Percentiles rank a stretch among this genome's conserved stretches.
phyloP scores from a whole-genome alignment of 2,113 vertebrate genomes.

The Zosterops pallidus region DNA sequence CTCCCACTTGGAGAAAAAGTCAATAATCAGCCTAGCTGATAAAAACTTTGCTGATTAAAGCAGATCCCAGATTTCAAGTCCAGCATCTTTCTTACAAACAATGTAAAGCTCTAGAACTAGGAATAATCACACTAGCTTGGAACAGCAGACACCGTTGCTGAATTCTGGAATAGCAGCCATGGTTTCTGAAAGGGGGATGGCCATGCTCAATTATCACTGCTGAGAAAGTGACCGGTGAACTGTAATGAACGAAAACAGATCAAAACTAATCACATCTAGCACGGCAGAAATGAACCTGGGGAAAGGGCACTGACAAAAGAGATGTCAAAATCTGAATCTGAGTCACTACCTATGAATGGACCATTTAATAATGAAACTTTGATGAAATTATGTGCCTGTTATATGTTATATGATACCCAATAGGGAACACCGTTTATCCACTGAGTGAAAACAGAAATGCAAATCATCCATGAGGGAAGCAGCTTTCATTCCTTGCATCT shows the following conservation, averaged over 20 bases:
- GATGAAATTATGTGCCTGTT: neutral
- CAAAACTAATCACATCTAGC: neutral
- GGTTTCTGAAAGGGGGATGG: neutral
- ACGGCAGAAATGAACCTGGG: neutral
- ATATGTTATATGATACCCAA: neutral
- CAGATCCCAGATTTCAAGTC: neutral
- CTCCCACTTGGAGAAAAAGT: neutral
- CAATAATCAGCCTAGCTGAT: neutral
- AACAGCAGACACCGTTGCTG: neutral
- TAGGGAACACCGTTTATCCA: neutral
- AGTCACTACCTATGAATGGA: neutral
- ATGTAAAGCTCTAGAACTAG: neutral
- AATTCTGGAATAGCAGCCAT: neutral
- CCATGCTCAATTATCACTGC: neutral
- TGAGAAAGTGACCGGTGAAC: neutral
- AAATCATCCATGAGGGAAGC: neutral
- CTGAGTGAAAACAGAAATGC: neutral
- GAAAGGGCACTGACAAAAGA: neutral
- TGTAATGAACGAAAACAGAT: neutral
- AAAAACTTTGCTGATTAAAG: neutral
- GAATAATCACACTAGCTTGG: rapidly evolving
- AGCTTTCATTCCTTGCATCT: neutral
- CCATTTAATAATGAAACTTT: neutral
- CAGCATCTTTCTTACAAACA: neutral
- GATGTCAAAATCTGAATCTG: neutral